phyloP scores from a whole-genome alignment of 2,888 invertebrate species.

The Hyalella azteca region DNA sequence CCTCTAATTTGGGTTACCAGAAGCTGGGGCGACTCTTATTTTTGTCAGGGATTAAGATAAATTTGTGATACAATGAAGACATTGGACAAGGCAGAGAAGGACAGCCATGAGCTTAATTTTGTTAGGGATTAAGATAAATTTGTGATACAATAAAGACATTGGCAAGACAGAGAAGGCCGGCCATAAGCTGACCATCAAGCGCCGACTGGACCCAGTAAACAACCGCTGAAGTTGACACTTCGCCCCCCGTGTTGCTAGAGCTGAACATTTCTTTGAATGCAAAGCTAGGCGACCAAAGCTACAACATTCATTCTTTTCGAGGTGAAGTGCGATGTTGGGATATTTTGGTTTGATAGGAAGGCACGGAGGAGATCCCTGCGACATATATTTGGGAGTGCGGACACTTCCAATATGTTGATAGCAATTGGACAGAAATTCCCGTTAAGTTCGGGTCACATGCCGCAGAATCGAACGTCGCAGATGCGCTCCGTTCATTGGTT shows the following conservation, averaged over 20 bases:
- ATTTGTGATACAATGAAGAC: too few species aligned
- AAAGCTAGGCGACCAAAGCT: not conserved
- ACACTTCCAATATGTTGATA: slow-evolving; percentile 37
- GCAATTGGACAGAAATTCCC: slow-evolving; percentile 36
- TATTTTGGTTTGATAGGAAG: slow-evolving; percentile 35
- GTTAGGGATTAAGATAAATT: too few species aligned
- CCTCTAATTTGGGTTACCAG: too few species aligned
- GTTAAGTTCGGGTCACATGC: slow-evolving; percentile 35
- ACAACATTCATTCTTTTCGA: not conserved
- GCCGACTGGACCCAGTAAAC: too few species aligned
- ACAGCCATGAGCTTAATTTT: too few species aligned
- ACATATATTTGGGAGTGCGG: slow-evolving; percentile 31
- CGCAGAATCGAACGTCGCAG: slow-evolving; percentile 30
- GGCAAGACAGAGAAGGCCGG: not conserved
- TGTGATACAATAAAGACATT: too few species aligned
- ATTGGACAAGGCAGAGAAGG: too few species aligned
- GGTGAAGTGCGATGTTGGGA: slow-evolving; percentile 1
- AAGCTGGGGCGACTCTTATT: too few species aligned
- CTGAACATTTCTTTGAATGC: not conserved
- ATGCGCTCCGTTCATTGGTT: slow-evolving; percentile 18
- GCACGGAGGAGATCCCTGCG: slow-evolving; percentile 2
- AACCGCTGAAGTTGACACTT: too few species aligned
- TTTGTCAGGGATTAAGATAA: too few species aligned
- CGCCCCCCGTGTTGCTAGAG: not conserved
- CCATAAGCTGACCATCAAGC: not conserved